Conservation (phyloP, 2,797 vertebrate genomes). For the Rhynchonycteris naso region DNA sequence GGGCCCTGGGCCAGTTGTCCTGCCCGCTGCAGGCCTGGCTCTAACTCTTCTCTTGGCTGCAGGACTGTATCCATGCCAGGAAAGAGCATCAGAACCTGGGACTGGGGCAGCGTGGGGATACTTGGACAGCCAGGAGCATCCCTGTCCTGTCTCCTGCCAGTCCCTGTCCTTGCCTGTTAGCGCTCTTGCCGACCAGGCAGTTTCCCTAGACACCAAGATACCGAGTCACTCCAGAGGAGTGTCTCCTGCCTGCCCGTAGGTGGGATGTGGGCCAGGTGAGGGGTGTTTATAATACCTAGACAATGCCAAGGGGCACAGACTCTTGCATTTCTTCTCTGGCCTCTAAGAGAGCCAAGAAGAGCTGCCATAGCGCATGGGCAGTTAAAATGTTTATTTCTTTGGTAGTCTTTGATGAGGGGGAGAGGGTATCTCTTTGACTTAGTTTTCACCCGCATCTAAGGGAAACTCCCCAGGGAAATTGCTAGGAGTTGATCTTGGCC, state of each 20-base stretch:
- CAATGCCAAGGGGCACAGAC: not conserved
- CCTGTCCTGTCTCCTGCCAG: not conserved
- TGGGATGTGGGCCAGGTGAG: not conserved
- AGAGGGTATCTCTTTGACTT: not conserved
- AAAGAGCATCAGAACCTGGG: constrained; percentile 39
- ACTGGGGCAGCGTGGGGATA: constrained; percentile 13
- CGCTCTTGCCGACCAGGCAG: not conserved
- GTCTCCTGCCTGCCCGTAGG: not conserved
- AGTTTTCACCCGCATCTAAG: not conserved
- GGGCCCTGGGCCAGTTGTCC: constrained; percentile 57
- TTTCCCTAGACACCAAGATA: constrained; percentile 4
- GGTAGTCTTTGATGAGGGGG: not conserved
- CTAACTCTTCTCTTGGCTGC: constrained; percentile 53
- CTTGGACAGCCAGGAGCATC: not conserved
- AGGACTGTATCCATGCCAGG: constrained; percentile 64
- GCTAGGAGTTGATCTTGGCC: not conserved
- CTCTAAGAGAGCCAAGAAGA: not conserved
- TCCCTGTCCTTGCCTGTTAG: not conserved
- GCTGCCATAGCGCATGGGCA: not conserved
- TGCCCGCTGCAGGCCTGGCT: constrained; percentile 67
- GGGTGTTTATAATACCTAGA: not conserved
- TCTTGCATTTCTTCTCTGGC: not conserved
- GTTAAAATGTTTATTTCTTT: constrained; percentile 14
- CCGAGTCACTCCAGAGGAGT: not conserved
- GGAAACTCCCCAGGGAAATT: not conserved